Evolutionary conservation across 2,888 invertebrate species (phyloP), one percentile per base, ranked within the genome.

Genomic region (Cryptus viduatorius): DNA sequence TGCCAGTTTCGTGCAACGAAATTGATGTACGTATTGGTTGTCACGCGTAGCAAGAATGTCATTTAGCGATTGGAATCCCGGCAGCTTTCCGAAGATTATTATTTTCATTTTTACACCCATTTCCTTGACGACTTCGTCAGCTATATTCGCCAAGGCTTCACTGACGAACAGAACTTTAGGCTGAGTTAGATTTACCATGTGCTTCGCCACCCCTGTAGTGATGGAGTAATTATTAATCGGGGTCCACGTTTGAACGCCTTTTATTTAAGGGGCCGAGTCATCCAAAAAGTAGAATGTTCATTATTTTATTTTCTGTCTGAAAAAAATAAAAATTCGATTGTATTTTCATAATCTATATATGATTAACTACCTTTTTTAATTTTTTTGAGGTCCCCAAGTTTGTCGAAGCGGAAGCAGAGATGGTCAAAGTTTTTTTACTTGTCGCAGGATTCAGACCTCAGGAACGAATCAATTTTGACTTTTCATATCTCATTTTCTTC

Each of bases 81-180:
- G 65, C 46, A 88, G 59, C 19, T 89, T 82, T 5, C 89, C 90
- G 44, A 91, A 92, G 0, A 88, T 79, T 1, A 92, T 84, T 16
- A 92, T 65, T 42, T 67, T 88, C 1, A 87, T 61, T 1, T 67
- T 19, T 5, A 87, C 67, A 8, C 89, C 85, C 24, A 87, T 88
- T 29, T 87, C 82, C 8, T 85, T 86, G 0, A 86, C 72, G 0
- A 88, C 89, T 14, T 89, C 88, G n/a, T 77, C 3, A 0, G 89
- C 76, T 0, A 75, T 46, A 0, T 78, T 64, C 0, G 88, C 73
- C 0, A 83, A 65, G 65, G 86, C 86, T 24, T 64, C 77, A 14
- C 83, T 84, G 2, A 88, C 79, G 31, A 93, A 92, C 0, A 92
- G 87, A 0, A 92, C 53, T 65, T 92, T 93, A 7, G 93, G 92